A percentile compares a stretch with the other conserved stretches of the same genome.
phyloP scores from a whole-genome alignment of 2,797 vertebrate species.

The Typhlichthys eigenmanni region DNA sequence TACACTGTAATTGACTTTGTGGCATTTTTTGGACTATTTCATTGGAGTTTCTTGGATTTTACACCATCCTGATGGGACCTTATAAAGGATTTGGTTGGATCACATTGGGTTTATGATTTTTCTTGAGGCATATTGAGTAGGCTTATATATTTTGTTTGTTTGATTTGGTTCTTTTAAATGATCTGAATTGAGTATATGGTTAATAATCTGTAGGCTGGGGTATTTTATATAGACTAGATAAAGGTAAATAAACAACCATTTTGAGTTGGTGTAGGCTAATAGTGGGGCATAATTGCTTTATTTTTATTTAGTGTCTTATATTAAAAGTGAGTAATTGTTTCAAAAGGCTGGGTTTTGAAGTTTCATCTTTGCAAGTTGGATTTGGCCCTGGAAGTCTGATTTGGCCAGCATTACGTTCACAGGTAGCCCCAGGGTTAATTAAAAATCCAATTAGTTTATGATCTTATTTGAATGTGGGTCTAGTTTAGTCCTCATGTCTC shows the following conservation, averaged over 20 bases:
- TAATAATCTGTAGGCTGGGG: background rate
- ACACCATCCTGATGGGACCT: slow-evolving; percentile 35
- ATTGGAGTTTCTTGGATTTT: slow-evolving; percentile 46
- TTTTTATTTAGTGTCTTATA: slow-evolving; percentile 28
- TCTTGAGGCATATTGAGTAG: slow-evolving; percentile 7
- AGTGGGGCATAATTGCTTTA: background rate
- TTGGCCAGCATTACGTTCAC: background rate
- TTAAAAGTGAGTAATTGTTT: background rate
- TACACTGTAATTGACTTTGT: slow-evolving; percentile 12
- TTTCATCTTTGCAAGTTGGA: slow-evolving; percentile 2
- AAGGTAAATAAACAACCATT: slow-evolving; percentile 12
- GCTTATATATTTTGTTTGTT: background rate
- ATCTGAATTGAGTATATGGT: slow-evolving; percentile 37
- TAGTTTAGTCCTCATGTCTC: slow-evolving; percentile 35
- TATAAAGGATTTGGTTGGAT: slow-evolving; percentile 14
- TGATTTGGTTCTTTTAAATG: slow-evolving; percentile 16
- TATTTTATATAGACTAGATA: slow-evolving; percentile 18
- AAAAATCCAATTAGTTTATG: slow-evolving; percentile 13
- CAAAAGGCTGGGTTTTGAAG: background rate
- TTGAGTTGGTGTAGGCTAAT: background rate
- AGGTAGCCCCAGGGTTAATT: slow-evolving; percentile 22
- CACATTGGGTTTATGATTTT: slow-evolving; percentile 13
- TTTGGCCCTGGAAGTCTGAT: background rate
- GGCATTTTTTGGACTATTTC: background rate
- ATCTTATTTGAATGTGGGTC: slow-evolving; percentile 50